Conservation (phyloP, 2,113 vertebrate species). For the Urocolius indicus region DNA sequence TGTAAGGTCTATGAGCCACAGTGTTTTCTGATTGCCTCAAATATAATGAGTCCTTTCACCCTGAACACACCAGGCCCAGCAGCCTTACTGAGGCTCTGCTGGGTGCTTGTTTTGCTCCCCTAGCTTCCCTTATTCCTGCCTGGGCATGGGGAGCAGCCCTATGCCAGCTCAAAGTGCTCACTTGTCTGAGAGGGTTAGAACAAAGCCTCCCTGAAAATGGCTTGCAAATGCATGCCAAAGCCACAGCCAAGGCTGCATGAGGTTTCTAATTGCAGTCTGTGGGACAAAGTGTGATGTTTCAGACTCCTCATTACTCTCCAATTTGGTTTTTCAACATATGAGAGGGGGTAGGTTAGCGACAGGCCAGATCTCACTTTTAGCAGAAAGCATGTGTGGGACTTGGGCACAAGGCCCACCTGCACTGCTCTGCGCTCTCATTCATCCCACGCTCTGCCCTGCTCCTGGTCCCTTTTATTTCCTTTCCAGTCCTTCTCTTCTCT, state of each 20-base stretch:
- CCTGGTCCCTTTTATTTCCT: background rate
- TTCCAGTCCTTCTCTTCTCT: background rate
- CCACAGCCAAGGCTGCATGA: background rate
- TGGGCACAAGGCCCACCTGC: background rate
- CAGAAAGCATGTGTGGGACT: accelerated
- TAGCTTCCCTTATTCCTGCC: background rate
- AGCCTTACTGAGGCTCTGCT: background rate
- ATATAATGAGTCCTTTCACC: constrained; percentile 28
- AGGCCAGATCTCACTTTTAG: background rate
- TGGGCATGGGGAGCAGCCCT: background rate
- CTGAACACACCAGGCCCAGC: background rate
- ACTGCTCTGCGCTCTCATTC: background rate
- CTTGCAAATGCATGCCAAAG: background rate
- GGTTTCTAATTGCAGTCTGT: background rate
- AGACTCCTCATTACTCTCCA: background rate
- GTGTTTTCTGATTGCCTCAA: constrained; percentile 22
- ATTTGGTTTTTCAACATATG: background rate
- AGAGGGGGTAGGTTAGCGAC: background rate
- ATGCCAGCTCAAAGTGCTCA: accelerated
- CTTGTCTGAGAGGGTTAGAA: background rate
- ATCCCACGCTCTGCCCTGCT: background rate
- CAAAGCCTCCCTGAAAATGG: background rate
- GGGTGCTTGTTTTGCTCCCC: background rate
- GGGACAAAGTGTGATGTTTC: background rate
- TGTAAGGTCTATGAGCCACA: background rate